Conservation (phyloP, 2,888 invertebrate genomes). For the Toxonevra muliebris region DNA sequence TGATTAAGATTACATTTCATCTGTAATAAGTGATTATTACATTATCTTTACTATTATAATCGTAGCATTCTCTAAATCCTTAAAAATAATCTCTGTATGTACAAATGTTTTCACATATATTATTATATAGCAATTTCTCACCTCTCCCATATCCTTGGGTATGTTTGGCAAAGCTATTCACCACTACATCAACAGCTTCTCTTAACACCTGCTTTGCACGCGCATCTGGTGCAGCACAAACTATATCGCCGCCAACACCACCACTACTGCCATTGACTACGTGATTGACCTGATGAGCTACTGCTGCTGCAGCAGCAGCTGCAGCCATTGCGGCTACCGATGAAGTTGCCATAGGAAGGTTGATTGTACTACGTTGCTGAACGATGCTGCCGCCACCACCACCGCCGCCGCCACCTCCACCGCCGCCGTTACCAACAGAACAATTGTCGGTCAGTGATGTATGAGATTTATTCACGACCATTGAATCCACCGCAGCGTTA, state of each 20-base stretch:
- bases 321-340: conserved; percentile 40
- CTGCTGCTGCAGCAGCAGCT: conserved; percentile 35
- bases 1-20: too few relatives aligned
- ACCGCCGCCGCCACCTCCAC: not conserved
- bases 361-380: conserved; percentile 42
- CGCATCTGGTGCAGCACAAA: conserved; percentile 66
- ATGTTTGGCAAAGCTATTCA: conserved; percentile 78
- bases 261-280: conserved; percentile 35
- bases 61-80: too few relatives aligned
- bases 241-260: conserved; percentile 30
- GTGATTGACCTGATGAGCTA: conserved; percentile 34
- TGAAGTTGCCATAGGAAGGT: conserved; percentile 46
- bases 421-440: conserved; percentile 34
- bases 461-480: conserved; percentile 36
- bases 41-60: too few relatives aligned
- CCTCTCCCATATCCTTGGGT: conserved; percentile 77
- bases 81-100: too few relatives aligned
- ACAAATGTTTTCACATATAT: too few relatives aligned
- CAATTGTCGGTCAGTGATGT: conserved; percentile 37
- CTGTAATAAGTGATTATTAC: too few relatives aligned
- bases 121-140: conserved; percentile 54
- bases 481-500: conserved; percentile 37
- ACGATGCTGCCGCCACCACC: conserved; percentile 28
- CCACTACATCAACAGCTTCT: conserved; percentile 78
- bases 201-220: conserved; percentile 70